These are phyloP conservation scores for Sebastes hubbsi DNA, from an alignment of 2,797 vertebrate genomes.

Conservation along the genomic window DNA sequence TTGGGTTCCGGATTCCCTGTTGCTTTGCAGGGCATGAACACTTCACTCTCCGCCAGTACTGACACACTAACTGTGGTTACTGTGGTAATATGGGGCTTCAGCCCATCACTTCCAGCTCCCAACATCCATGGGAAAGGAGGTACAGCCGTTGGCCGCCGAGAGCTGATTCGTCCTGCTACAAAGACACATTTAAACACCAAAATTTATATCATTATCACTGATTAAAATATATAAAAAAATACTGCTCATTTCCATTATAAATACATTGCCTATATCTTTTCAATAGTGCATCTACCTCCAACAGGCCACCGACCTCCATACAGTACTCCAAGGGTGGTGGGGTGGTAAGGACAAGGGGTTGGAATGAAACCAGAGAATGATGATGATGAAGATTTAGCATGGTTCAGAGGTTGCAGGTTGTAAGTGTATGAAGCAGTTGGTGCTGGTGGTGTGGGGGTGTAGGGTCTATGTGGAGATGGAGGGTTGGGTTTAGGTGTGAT, in stretches of 20 bases:
- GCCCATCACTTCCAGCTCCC: constrained; percentile 49
- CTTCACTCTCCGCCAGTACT: constrained; percentile 79
- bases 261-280: not conserved
- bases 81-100: constrained; percentile 79
- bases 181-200: not conserved
- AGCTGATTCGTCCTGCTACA: constrained; percentile 49
- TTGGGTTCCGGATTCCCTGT: constrained; percentile 77
- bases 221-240: not conserved
- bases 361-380: constrained; percentile 35
- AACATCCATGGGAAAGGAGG: constrained; percentile 74
- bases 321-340: constrained; percentile 43
- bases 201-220: not conserved
- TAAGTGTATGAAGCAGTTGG: constrained; percentile 43
- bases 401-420: constrained; percentile 25
- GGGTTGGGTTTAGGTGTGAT: constrained; percentile 44
- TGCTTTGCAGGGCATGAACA: constrained; percentile 79
- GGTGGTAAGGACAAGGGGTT: constrained; percentile 34
- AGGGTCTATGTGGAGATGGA: constrained; percentile 34
- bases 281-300: constrained; percentile 43
- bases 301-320: constrained; percentile 64
- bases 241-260: not conserved
- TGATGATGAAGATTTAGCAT: constrained; percentile 35
- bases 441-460: constrained; percentile 35
- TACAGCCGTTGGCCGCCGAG: constrained; percentile 63
- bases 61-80: constrained; percentile 73